Evolutionary conservation across 2,888 invertebrate genomes (phyloP).

Genomic region (Dryadula phaetusa): DNA sequence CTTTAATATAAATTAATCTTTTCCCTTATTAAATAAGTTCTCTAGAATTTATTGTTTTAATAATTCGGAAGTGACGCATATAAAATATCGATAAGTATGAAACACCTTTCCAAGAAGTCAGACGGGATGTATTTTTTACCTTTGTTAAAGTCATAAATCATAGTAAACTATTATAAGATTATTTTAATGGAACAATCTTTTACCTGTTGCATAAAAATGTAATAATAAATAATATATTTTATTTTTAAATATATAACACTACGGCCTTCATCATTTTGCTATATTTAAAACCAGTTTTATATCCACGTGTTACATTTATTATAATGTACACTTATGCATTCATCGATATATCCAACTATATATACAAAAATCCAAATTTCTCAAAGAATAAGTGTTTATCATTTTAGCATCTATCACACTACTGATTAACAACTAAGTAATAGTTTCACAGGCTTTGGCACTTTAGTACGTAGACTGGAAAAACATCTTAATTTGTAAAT

Average conservation of each 20-base stretch:
- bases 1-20: neutral
- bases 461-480: too few species aligned
- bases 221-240: neutral
- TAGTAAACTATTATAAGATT: neutral
- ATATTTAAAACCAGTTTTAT: neutral
- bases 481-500: too few species aligned
- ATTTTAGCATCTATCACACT: too few species aligned
- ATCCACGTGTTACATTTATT: neutral
- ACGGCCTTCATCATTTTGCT: neutral
- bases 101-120: conserved; percentile 32
- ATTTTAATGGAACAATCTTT: neutral
- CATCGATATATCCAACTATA: too few species aligned
- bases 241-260: neutral
- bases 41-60: neutral
- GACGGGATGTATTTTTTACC: conserved; percentile 35
- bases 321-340: neutral
- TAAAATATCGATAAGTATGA: conserved; percentile 12
- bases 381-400: too few species aligned
- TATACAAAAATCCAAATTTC: too few species aligned
- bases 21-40: neutral
- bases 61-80: conserved; percentile 34
- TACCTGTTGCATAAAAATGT: neutral
- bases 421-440: too few species aligned
- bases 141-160: conserved; percentile 9
- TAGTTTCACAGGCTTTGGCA: too few species aligned